Evolutionary conservation across 2,797 vertebrate genomes (phyloP).

Genomic region (Momotus momota): DNA sequence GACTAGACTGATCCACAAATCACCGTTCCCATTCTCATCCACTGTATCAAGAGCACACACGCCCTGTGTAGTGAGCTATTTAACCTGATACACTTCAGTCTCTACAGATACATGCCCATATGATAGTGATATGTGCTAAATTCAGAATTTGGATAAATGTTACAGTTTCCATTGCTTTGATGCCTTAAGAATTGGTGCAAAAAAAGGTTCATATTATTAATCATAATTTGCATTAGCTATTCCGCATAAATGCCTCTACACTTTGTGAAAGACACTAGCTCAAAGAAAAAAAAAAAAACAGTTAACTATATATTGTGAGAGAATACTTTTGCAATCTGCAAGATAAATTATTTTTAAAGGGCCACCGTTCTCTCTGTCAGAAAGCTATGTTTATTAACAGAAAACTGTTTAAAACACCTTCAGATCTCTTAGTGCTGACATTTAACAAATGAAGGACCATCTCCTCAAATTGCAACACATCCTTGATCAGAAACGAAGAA

Average conservation of each 20-base stretch:
- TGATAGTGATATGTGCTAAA: not conserved
- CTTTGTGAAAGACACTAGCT: not conserved
- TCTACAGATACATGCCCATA: not conserved
- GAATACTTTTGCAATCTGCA: not conserved
- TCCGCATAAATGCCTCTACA: not conserved
- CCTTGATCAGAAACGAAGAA: not conserved
- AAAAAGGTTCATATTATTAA: not conserved
- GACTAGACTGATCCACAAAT: not conserved
- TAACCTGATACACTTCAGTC: not conserved
- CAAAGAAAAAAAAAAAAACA: not conserved
- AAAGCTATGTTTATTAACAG: not conserved
- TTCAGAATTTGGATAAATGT: not conserved
- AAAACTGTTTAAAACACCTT: not conserved
- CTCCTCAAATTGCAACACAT: not conserved
- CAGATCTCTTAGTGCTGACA: not conserved
- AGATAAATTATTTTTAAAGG: not conserved
- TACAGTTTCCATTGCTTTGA: not conserved
- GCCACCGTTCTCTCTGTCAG: not conserved
- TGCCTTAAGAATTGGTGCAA: not conserved
- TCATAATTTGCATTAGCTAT: not conserved
- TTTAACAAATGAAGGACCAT: not conserved
- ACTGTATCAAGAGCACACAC: not conserved
- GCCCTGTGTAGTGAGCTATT: not conserved
- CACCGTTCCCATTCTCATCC: not conserved
- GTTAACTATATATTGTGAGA: not conserved